Conservation (phyloP, 2,113 vertebrate species). For the Indicator maculatus region DNA sequence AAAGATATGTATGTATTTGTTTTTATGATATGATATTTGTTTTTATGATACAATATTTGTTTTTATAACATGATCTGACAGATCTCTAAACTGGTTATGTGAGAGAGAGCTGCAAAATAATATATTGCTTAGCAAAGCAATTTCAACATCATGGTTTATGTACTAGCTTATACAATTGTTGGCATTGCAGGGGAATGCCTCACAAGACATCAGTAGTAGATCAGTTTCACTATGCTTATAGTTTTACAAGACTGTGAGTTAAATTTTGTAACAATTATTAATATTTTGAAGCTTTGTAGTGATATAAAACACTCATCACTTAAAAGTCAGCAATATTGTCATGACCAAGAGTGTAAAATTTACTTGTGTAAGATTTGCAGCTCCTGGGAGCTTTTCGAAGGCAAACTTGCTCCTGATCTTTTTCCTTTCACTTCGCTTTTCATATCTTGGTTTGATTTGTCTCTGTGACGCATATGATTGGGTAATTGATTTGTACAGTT, state of each 20-base stretch:
- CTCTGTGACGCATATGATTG: not conserved
- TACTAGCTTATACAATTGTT: not conserved
- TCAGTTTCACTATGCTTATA: not conserved
- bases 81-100: not conserved
- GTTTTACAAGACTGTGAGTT: constrained; percentile 11
- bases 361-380: not conserved
- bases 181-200: not conserved
- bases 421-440: not conserved
- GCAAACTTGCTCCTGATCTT: not conserved
- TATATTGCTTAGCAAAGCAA: not conserved
- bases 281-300: not conserved
- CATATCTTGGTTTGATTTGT: not conserved
- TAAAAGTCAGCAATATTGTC: not conserved
- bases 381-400: not conserved
- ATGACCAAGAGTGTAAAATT: not conserved
- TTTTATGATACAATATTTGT: too few relatives aligned
- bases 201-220: not conserved
- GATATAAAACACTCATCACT: not conserved
- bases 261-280: constrained; percentile 10
- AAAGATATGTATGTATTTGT: not conserved
- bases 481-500: not conserved
- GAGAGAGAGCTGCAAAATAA: not conserved
- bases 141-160: not conserved
- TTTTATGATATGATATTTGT: not conserved
- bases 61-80: not conserved